phyloP scores from a whole-genome alignment of 2,797 vertebrate species.

The Mus caroli region DNA sequence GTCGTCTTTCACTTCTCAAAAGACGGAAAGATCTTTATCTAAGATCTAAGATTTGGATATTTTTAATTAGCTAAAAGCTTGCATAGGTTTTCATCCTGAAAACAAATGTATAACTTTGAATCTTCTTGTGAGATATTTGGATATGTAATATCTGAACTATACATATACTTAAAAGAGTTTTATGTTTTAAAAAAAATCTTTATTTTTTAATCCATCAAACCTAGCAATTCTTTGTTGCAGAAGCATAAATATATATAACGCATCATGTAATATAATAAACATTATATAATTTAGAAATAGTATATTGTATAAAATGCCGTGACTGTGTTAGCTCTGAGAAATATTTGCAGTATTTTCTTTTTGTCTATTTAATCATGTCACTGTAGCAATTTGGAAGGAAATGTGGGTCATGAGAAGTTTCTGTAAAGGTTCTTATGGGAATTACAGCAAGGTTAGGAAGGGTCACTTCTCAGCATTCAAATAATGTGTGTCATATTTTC shows the following conservation, averaged over 20 bases:
- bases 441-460: slow-evolving; percentile 48
- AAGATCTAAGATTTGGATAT: slow-evolving; percentile 15
- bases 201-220: slow-evolving; percentile 54
- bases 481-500: slow-evolving; percentile 1
- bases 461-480: neutral
- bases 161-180: neutral
- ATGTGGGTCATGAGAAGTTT: slow-evolving; percentile 49
- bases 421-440: slow-evolving; percentile 32
- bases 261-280: neutral
- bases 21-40: neutral
- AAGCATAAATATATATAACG: neutral
- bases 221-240: neutral
- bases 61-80: slow-evolving; percentile 39
- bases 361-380: slow-evolving; percentile 37
- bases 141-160: slow-evolving; percentile 22
- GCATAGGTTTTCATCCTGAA: neutral
- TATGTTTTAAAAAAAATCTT: neutral
- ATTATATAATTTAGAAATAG: neutral
- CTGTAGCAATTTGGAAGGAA: neutral
- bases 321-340: neutral
- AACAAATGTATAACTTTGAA: neutral
- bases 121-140: slow-evolving; percentile 26
- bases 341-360: slow-evolving; percentile 5
- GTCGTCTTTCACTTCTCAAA: slow-evolving; percentile 7
- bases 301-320: neutral